Percentiles rank a stretch among this genome's conserved stretches.
phyloP scores from a whole-genome alignment of 2,113 vertebrate genomes.

The Rhagologus leucostigma region DNA sequence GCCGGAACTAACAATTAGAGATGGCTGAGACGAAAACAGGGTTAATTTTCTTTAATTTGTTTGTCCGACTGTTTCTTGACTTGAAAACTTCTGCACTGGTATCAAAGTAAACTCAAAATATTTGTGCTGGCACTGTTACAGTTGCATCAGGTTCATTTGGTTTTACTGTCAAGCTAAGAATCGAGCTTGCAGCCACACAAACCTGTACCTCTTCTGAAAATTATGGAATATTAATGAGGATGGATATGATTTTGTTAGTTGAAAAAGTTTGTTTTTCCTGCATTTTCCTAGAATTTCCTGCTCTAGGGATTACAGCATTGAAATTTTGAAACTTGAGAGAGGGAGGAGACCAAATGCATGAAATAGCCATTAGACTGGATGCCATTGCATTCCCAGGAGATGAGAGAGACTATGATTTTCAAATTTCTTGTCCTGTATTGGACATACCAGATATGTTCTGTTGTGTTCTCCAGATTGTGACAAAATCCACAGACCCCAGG shows the following conservation, averaged over 20 bases:
- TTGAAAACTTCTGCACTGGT: background rate
- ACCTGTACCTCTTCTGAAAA: background rate
- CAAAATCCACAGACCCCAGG: background rate
- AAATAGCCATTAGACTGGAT: background rate
- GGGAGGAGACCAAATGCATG: background rate
- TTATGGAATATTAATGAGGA: background rate
- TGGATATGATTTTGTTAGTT: background rate
- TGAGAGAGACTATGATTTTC: background rate
- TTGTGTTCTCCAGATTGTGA: background rate
- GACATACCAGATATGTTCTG: background rate
- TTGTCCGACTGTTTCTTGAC: background rate
- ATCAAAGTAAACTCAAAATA: background rate
- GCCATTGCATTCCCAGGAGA: background rate
- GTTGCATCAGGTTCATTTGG: background rate
- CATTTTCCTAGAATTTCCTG: background rate
- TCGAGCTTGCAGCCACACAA: background rate
- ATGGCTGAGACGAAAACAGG: background rate
- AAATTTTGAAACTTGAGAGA: background rate
- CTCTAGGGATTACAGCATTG: background rate
- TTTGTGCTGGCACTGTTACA: background rate
- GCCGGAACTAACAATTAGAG: background rate
- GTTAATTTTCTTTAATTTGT: background rate
- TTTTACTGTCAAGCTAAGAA: background rate
- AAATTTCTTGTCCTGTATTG: background rate
- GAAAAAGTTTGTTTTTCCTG: background rate